Evolutionary conservation across 2,888 invertebrate genomes (phyloP), one percentile per base, ranked within the genome.

Genomic region (Tholera decimalis): DNA sequence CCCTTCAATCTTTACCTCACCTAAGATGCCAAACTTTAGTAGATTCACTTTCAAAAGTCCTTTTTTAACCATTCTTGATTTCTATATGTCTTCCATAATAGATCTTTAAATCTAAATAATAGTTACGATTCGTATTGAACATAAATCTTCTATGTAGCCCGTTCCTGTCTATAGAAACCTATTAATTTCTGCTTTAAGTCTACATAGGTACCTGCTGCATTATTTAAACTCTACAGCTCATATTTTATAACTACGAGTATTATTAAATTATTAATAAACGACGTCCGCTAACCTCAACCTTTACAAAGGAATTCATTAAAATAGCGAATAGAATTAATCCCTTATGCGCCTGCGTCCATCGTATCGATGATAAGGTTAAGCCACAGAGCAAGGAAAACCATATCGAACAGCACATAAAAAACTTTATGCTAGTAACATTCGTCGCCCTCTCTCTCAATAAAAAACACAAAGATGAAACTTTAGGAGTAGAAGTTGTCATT

Each of bases 281-380:
- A 67, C 37, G 51, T 62, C 71, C 54, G 43, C 15, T 54, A 13
- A 28, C 46, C 20, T 49, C 61, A 53, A 58, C 73, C 57, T 72
- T 65, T 73, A 44, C 30, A 64, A 53, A 56, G 22, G 46, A 55
- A 55, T 58, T 71, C 59, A 71, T 73, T 73, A 71, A 65, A 54
- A 66, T 73, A 30, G 49, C 59, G 54, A 54, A 73, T 50, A 66
- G 49, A 71, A 73, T 73, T 70, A 59, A 73, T 59, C 41, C 35
- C 11, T 24, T 73, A 41, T 59, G 59, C 50, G 72, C 33, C 9
- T 73, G 51, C 49, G 51, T 15, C 43, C 43, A 30, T 59, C 59
- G 30, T 53, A 53, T 72, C 15, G 18, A 9, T 60, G 54, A 71
- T 71, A 66, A 73, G 54, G 73, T 59, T 50, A 55, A 59, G 11